Evolutionary conservation across 2,797 vertebrate genomes (phyloP).

Genomic region (Todus mexicanus): DNA sequence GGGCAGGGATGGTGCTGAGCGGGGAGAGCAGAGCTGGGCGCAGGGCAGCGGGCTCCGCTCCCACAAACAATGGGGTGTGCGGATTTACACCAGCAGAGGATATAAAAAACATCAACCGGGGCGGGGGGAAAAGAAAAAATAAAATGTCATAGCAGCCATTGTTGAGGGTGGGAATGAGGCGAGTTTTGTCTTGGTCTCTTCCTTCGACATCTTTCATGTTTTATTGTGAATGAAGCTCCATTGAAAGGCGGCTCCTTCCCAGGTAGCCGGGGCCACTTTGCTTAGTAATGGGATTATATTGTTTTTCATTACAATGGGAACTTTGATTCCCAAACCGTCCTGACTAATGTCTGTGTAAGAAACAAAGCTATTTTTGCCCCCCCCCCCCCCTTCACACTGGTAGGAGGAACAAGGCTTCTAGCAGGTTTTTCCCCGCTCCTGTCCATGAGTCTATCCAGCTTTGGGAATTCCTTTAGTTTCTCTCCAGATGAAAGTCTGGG

Average conservation of each 20-base stretch:
- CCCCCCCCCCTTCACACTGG: background rate
- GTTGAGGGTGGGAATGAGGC: slow-evolving; percentile 46
- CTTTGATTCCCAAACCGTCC: slow-evolving; percentile 22
- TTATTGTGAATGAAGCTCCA: slow-evolving; percentile 59
- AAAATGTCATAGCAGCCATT: slow-evolving; percentile 16
- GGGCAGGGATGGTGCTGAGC: background rate
- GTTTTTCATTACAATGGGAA: slow-evolving; percentile 48
- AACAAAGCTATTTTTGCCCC: background rate
- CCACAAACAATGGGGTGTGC: background rate
- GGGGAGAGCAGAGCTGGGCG: accelerated
- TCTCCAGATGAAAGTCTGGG: slow-evolving; percentile 51
- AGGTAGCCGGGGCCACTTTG: slow-evolving; percentile 18
- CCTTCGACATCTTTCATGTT: slow-evolving; percentile 49
- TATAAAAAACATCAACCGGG: background rate
- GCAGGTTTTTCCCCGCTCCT: background rate
- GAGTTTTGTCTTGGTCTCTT: slow-evolving; percentile 56
- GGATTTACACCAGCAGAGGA: background rate
- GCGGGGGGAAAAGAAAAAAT: background rate
- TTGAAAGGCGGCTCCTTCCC: slow-evolving; percentile 54
- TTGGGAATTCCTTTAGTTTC: slow-evolving; percentile 57
- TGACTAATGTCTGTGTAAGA: slow-evolving; percentile 8
- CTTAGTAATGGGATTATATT: slow-evolving; percentile 51
- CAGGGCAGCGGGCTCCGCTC: background rate
- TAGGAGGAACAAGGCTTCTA: background rate
- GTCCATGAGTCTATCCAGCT: background rate